Conservation (phyloP, 2,888 invertebrate species). For the Drosophila kambysellisi region DNA sequence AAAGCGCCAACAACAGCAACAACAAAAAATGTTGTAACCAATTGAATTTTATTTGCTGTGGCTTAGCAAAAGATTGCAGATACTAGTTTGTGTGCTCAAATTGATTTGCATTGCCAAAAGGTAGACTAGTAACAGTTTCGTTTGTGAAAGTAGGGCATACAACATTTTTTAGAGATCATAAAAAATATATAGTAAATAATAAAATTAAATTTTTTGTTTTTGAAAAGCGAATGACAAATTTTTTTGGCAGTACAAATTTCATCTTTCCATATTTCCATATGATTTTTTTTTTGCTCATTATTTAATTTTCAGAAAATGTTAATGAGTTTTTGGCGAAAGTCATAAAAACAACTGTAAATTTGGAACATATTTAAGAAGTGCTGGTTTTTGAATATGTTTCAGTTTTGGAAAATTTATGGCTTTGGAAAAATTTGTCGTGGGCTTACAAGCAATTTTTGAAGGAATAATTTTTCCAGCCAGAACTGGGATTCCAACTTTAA, state of each 20-base stretch:
- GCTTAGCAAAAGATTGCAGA: background rate
- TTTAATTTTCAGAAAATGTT: background rate
- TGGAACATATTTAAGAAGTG: background rate
- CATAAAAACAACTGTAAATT: background rate
- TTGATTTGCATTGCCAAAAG: constrained; percentile 8
- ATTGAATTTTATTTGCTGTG: constrained; percentile 30
- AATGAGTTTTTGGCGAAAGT: background rate
- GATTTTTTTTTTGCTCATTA: background rate
- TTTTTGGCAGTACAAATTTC: background rate
- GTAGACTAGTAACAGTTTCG: background rate
- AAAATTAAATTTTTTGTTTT: background rate
- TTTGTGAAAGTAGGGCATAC: background rate
- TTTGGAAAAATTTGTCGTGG: background rate
- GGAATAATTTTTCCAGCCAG: background rate
- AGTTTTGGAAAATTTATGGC: background rate
- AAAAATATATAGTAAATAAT: background rate
- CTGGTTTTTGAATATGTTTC: background rate
- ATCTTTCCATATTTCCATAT: background rate
- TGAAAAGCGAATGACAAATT: background rate
- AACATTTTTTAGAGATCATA: background rate
- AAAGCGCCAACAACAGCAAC: constrained; percentile 6
- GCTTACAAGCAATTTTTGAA: no score
- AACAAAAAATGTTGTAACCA: constrained; percentile 3
- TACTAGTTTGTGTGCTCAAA: background rate
- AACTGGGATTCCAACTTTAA: background rate